Evolutionary conservation across 1,140 invertebrate species (phyloP).

Genomic region (Centruroides vittatus): DNA sequence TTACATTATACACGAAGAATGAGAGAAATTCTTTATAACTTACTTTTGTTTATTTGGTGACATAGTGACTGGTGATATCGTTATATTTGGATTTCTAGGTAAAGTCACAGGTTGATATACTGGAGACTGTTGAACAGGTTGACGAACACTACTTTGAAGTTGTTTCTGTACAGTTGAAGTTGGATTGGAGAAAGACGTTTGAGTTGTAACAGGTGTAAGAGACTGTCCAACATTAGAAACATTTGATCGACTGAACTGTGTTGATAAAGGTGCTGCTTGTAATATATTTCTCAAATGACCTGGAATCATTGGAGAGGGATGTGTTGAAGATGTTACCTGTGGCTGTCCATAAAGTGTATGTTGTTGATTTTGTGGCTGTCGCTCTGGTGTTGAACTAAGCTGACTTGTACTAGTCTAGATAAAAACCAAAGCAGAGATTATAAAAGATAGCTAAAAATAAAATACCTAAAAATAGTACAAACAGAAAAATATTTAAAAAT

Average conservation of each 20-base stretch:
- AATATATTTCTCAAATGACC: neutral
- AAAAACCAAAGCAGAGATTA: too few relatives aligned
- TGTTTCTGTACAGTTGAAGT: slow-evolving; percentile 19
- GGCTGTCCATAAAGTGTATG: slow-evolving; percentile 4
- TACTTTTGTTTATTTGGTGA: too few relatives aligned
- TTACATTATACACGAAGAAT: too few relatives aligned
- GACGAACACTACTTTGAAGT: slow-evolving; percentile 5
- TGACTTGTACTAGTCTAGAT: neutral
- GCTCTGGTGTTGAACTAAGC: neutral
- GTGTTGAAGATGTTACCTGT: slow-evolving; percentile 14
- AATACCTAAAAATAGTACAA: too few relatives aligned
- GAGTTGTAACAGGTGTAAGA: slow-evolving; percentile 23
- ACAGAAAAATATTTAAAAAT: too few relatives aligned
- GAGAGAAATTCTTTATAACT: too few relatives aligned
- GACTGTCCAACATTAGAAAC: slow-evolving; percentile 9
- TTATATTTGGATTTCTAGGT: too few relatives aligned
- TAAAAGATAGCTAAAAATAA: too few relatives aligned
- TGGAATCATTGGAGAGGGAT: neutral
- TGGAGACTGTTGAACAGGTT: too few relatives aligned
- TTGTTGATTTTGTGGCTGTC: neutral
- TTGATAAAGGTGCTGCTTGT: neutral
- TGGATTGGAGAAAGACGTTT: slow-evolving; percentile 22
- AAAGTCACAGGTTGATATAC: too few relatives aligned
- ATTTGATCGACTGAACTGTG: neutral
- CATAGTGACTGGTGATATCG: too few relatives aligned